Base-by-base conservation (phyloP, 1,140 invertebrate genomes). In the Myzus persicae region DNA sequence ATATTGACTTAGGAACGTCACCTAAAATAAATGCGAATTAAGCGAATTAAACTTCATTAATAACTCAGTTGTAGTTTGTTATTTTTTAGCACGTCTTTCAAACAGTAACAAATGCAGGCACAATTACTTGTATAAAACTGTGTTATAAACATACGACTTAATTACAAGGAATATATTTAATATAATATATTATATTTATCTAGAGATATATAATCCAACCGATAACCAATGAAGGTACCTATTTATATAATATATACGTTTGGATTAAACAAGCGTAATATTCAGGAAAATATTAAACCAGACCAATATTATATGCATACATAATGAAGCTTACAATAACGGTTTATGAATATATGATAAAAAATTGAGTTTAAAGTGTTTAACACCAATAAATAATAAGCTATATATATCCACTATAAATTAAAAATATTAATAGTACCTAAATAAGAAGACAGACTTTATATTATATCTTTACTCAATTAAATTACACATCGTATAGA, bases 281-380 rank as follows among this genome's bases (percentile, higher is more conserved):
- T 76, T n/a, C 59, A 76, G 59, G 59, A 76, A 76, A 76, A 76
- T n/a, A 76, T 76, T 76, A 76, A n/a, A 76, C 59, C n/a, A 76
- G 59, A 76, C n/a, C n/a, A 76, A 76, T 76, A 76, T 76, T 31
- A 59, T 59, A 59, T 76, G 59, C 59, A 76, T 76, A n/a, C 59
- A 76, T 76, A 76, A 76, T 76, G n/a, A n/a, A 76, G 59, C n/a
- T 76, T 76, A n/a, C 36, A 76, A 76, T 76, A 76, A 76, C 59
- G 59, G 59, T 76, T 76, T n/a, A n/a, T 76, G 31, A 76, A 76
- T 31, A 31, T 76, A 76, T 76, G n/a, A n/a, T 76, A 76, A 76
- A 76, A 76, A 76, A 76, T 76, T n/a, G 59, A 76, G 59, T 76
- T 76, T 76, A 76, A 67, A n/a, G 59, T 76, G 59, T 76, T 76